These are phyloP conservation scores for Vombatus ursinus DNA, from an alignment of 2,113 vertebrate species.

Conservation along the genomic window DNA sequence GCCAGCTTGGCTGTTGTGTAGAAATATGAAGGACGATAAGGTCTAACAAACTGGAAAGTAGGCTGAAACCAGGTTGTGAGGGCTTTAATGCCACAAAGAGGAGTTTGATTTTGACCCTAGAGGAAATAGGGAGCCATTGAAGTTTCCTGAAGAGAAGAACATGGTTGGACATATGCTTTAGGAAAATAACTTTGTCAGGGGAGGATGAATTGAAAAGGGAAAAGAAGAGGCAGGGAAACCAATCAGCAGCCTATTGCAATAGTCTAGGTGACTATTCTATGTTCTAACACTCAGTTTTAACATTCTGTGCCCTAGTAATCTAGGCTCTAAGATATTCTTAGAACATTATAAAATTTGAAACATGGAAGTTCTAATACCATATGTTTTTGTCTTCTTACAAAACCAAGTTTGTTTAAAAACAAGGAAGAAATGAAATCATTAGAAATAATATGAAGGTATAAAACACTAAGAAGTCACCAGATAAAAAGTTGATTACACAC, in stretches of 20 bases:
- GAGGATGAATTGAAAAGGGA: not conserved
- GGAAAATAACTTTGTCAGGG: not conserved
- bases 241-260: not conserved
- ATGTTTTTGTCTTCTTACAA: conserved; percentile 50
- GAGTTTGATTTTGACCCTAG: not conserved
- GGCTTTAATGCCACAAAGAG: not conserved
- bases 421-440: not conserved
- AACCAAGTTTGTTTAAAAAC: conserved; percentile 33
- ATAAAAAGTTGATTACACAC: conserved; percentile 7
- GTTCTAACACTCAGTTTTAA: not conserved
- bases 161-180: not conserved
- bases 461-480: not conserved
- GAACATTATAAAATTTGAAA: conserved; percentile 53
- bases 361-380: conserved; percentile 47
- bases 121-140: not conserved
- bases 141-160: not conserved
- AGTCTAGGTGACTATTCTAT: not conserved
- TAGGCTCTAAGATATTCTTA: not conserved
- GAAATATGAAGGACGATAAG: not conserved
- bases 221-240: not conserved
- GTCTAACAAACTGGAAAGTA: not conserved
- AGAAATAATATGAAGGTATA: conserved; percentile 16
- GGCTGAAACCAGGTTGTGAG: not conserved
- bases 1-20: not conserved
- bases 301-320: not conserved